Evolutionary conservation across 2,797 vertebrate species (phyloP).

Genomic region (Xyrichtys novacula): DNA sequence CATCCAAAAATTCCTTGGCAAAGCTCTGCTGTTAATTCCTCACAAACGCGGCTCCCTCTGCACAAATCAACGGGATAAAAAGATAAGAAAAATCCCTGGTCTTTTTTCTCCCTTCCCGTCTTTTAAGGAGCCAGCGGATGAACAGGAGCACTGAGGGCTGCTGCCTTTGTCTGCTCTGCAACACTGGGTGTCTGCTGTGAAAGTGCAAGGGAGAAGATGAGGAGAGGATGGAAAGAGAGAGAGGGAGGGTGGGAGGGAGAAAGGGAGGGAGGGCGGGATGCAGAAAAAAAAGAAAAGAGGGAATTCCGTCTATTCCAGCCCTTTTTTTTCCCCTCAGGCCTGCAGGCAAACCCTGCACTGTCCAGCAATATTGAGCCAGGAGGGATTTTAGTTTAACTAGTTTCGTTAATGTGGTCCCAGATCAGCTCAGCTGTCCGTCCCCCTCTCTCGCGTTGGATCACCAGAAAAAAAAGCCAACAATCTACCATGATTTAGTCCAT

Average conservation of each 20-base stretch:
- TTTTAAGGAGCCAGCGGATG: constrained; percentile 56
- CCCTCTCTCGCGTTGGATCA: constrained; percentile 13
- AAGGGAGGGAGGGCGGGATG: constrained; percentile 65
- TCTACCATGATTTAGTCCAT: constrained; percentile 55
- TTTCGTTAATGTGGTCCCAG: constrained; percentile 42
- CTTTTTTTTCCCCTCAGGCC: constrained; percentile 44
- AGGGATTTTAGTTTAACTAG: constrained; percentile 58
- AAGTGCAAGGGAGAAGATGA: constrained; percentile 73
- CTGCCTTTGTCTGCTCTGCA: constrained; percentile 79
- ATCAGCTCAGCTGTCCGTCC: constrained; percentile 20
- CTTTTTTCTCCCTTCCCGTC: constrained; percentile 35
- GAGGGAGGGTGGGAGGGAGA: constrained; percentile 12
- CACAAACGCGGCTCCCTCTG: constrained; percentile 28
- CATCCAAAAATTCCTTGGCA: constrained; percentile 42
- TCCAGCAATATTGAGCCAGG: constrained; percentile 35
- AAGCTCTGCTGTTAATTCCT: constrained; percentile 48
- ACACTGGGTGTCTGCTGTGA: constrained; percentile 74
- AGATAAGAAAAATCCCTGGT: constrained; percentile 42
- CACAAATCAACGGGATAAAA: constrained; percentile 34
- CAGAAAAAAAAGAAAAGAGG: constrained; percentile 47
- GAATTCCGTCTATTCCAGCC: constrained; percentile 69
- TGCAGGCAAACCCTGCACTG: constrained; percentile 53
- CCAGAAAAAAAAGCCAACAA: constrained; percentile 28
- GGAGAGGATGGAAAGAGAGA: constrained; percentile 59
- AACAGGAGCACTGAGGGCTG: constrained; percentile 71